These are phyloP conservation scores for Epinephelus cyanopodus DNA, from an alignment of 2,113 vertebrate genomes.

Conservation along the genomic window DNA sequence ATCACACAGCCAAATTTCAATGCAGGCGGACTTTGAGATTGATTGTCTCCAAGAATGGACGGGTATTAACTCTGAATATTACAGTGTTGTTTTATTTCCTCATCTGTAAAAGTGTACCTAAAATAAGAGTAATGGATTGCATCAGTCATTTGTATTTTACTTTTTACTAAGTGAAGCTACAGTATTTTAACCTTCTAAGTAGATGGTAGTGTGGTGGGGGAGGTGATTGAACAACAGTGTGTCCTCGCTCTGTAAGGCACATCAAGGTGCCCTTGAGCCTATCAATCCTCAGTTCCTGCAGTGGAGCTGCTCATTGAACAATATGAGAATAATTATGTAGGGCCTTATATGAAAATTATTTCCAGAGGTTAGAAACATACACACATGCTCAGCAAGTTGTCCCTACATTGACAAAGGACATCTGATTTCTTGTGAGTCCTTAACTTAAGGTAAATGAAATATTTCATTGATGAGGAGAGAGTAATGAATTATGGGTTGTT, in stretches of 20 bases:
- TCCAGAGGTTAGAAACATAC: too few species aligned
- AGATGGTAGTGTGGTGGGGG: neutral
- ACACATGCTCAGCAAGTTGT: too few species aligned
- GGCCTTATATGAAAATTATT: neutral
- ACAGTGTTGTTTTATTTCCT: slow-evolving; percentile 24
- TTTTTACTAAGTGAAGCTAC: neutral
- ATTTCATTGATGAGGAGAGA: too few species aligned
- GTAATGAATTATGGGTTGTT: too few species aligned
- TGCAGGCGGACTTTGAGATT: slow-evolving; percentile 51
- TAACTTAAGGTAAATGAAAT: too few species aligned
- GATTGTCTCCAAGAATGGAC: slow-evolving; percentile 8
- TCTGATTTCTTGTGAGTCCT: too few species aligned
- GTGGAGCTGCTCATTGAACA: neutral
- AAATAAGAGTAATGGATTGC: neutral
- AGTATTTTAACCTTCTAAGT: neutral
- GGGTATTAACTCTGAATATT: slow-evolving; percentile 38
- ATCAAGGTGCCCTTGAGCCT: slow-evolving; percentile 1
- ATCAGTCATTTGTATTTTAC: neutral
- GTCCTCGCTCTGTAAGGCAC: neutral
- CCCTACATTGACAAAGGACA: too few species aligned
- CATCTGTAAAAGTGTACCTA: neutral
- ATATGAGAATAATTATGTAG: neutral
- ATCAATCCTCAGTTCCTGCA: neutral
- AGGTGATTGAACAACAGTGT: neutral
- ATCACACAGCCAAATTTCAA: slow-evolving; percentile 58